Base-by-base conservation (phyloP, 2,797 vertebrate species). In the Gymnothorax javanicus region DNA sequence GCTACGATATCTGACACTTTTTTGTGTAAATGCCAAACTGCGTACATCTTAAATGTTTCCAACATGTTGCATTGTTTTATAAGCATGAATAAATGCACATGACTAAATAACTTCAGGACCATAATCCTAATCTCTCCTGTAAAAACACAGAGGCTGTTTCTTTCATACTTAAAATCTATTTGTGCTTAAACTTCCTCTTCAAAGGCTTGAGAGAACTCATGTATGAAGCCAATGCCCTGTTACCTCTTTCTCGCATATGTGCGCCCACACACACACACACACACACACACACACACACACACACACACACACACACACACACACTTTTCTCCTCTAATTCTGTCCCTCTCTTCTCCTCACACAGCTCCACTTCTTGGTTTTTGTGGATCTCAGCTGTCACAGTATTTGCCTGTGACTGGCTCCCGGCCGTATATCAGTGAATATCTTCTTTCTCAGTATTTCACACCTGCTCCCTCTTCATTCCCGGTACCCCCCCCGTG, bases 401-500 rank as follows among this genome's bases (percentile, higher is more conserved):
- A 96, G 95, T 96, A 96, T 94, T 95, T 95, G 94, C 96, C 96
- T 92, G 95, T 96, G 95, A 95, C 95, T 93, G 95, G 95, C 95
- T 95, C 96, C 89, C 96, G 95, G 94, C 96, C 93, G 93, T 96
- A 96, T 93, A 95, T 96, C 94, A 95, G 96, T 96, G 95, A 96
- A 94, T 96, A 96, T 96, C 94, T 87, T 50, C 83, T 91, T 91
- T 91, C 91, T 69, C 94, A 95, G 94, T 94, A 92, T 43, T 1
- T 85, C 83, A 33, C 83, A 43, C 56, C 67, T 20, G 33, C 23
- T 33, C 27, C 7, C 75, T 59, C 6, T 60, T 79, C 64, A 15
- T 69, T 52, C 82, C 69, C 67, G 58, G 83, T 64, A 11, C 83
- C 50, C 77, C 56, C 50, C 56, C 50, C 33, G 20, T 56, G 50